phyloP scores from a whole-genome alignment of 2,888 invertebrate genomes.

The Leucophenga montana region DNA sequence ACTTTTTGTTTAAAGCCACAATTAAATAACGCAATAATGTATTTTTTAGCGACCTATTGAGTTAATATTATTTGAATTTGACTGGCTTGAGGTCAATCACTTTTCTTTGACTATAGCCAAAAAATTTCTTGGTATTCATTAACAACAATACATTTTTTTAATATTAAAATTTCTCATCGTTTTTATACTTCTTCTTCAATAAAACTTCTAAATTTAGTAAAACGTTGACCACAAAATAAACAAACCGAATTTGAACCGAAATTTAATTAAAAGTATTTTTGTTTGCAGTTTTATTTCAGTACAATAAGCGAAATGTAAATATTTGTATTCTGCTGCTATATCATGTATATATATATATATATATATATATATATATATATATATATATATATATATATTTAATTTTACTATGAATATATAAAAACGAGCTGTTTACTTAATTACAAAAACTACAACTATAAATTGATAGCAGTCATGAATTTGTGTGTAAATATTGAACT shows the following conservation, averaged over 20 bases:
- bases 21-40: too few species aligned
- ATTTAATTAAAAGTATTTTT: constrained; percentile 22
- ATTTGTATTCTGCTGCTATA: background rate
- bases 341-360: constrained; percentile 33
- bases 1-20: too few species aligned
- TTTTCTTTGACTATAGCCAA: too few species aligned
- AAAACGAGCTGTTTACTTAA: constrained; percentile 6
- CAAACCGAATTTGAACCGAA: constrained; percentile 18
- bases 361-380: constrained; percentile 35
- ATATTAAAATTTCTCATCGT: too few species aligned
- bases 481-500: background rate
- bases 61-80: too few species aligned
- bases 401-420: constrained; percentile 44
- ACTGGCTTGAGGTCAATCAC: too few species aligned
- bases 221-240: constrained; percentile 20
- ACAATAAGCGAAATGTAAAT: background rate
- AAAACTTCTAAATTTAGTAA: background rate
- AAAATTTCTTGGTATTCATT: too few species aligned
- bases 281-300: background rate
- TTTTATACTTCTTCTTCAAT: background rate
- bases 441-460: too few species aligned
- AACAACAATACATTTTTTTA: too few species aligned
- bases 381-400: constrained; percentile 44
- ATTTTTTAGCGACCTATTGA: too few species aligned
- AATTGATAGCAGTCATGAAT: background rate